phyloP scores from a whole-genome alignment of 2,888 invertebrate species.

The Pediacus dermestoides region DNA sequence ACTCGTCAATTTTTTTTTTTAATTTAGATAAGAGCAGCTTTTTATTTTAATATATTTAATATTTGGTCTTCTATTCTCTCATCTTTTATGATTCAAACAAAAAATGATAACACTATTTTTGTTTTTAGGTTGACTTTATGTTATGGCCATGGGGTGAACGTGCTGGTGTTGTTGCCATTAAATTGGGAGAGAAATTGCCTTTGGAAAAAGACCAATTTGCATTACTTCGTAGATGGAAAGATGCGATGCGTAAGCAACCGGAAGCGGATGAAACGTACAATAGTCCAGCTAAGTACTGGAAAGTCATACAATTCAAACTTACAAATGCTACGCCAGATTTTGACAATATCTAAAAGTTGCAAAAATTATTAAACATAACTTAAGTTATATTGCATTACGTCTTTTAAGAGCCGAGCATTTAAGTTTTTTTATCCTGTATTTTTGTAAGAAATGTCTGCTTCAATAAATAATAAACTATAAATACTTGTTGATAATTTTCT shows the following conservation, averaged over 20 bases:
- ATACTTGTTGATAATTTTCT: no score
- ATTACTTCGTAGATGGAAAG: constrained; percentile 36
- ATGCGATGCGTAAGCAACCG: constrained; percentile 33
- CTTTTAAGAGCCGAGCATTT: no score
- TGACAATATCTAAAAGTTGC: constrained; percentile 31
- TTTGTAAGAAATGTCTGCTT: no score
- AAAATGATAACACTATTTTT: no score
- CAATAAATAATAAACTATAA: no score
- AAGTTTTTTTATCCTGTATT: no score
- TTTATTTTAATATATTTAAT: constrained; percentile 3
- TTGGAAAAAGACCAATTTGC: constrained; percentile 29
- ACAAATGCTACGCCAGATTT: constrained; percentile 35
- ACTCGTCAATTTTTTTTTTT: no score
- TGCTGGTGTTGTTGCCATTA: constrained; percentile 25
- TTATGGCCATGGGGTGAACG: constrained; percentile 42
- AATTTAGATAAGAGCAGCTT: no score
- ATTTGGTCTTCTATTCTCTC: neutral
- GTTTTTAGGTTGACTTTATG: constrained; percentile 38
- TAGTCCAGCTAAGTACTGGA: neutral
- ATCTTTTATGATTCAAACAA: neutral
- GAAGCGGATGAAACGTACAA: constrained; percentile 31
- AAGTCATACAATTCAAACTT: constrained; percentile 29
- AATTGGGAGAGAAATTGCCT: constrained; percentile 30
- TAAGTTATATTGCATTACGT: no score
- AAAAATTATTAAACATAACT: no score